Percentiles rank a stretch among this genome's conserved stretches.
Conservation (phyloP, 2,888 invertebrate genomes). For the Drosophila dives region DNA sequence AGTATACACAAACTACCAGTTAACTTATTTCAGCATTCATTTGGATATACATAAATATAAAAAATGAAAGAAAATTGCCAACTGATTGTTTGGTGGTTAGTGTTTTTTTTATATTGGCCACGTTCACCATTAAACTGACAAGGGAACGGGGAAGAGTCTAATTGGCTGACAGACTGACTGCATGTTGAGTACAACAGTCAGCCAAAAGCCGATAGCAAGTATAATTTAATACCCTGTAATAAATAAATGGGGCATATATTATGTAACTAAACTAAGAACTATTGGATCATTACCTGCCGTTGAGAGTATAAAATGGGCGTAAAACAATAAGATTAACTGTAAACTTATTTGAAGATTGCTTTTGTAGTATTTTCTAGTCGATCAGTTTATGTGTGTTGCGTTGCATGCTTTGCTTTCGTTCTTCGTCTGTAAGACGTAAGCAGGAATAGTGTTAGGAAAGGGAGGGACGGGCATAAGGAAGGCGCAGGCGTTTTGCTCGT, state of each 20-base stretch:
- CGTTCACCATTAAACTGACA: conserved; percentile 56
- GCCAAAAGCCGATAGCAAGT: conserved; percentile 30
- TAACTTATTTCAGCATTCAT: conserved; percentile 73
- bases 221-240: conserved; percentile 37
- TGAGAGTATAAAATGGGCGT: not conserved
- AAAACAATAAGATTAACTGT: not conserved
- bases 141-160: conserved; percentile 10
- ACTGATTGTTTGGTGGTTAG: conserved; percentile 69
- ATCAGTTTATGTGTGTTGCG: not conserved
- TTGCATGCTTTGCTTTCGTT: conserved; percentile 25
- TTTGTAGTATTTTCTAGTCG: conserved; percentile 1
- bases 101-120: conserved; percentile 15
- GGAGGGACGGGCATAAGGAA: not conserved
- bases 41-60: conserved; percentile 33
- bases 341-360: not conserved
- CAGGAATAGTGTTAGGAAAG: not conserved
- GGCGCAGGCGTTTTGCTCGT: conserved; percentile 26
- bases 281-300: not conserved
- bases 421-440: conserved; percentile 37
- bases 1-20: conserved; percentile 72
- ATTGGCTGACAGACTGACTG: conserved; percentile 38
- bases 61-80: conserved; percentile 44
- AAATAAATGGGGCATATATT: not conserved
- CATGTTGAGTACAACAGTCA: conserved; percentile 26
- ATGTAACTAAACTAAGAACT: not conserved